Percentiles rank a stretch among this genome's conserved stretches.
These are phyloP conservation scores for Drosophila paramelanica DNA, from an alignment of 2,888 invertebrate genomes.

Conservation along the genomic window DNA sequence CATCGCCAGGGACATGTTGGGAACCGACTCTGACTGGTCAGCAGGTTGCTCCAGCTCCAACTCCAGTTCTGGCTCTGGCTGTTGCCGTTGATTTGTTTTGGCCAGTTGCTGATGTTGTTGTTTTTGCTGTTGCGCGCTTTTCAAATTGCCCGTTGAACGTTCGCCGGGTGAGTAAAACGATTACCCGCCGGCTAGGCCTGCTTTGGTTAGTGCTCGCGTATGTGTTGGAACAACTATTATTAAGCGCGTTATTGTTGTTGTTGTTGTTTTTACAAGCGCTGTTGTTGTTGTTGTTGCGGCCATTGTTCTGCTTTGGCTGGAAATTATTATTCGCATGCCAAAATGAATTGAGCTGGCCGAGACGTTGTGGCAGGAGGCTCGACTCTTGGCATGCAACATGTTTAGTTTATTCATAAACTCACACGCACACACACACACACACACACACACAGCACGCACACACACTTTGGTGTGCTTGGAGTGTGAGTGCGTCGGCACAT, in stretches of 20 bases:
- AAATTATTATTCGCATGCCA: slow-evolving; percentile 81
- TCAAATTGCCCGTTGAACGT: slow-evolving; percentile 66
- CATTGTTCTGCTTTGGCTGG: slow-evolving; percentile 75
- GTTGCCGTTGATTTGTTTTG: slow-evolving; percentile 27
- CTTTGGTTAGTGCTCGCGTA: slow-evolving; percentile 62
- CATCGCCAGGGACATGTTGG: slow-evolving; percentile 52
- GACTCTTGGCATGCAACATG: slow-evolving; percentile 75
- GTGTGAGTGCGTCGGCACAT: slow-evolving; percentile 61
- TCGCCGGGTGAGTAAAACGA: slow-evolving; percentile 79
- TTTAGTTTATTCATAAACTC: slow-evolving; percentile 69
- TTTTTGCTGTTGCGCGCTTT: slow-evolving; percentile 43
- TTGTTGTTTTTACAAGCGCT: slow-evolving; percentile 33
- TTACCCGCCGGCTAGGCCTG: slow-evolving; percentile 78
- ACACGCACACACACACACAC: slow-evolving; percentile 17
- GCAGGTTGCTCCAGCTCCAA: slow-evolving; percentile 59
- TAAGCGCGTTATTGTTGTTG: slow-evolving; percentile 63
- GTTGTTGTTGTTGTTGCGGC: slow-evolving; percentile 59
- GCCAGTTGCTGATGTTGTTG: slow-evolving; percentile 5
- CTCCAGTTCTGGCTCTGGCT: slow-evolving; percentile 28
- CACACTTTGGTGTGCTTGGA: slow-evolving; percentile 1
- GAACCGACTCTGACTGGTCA: slow-evolving; percentile 56
- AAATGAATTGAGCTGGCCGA: slow-evolving; percentile 72
- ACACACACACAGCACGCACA: slow-evolving; percentile 3
- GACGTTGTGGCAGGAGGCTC: slow-evolving; percentile 52
- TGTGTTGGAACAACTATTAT: slow-evolving; percentile 81